These are phyloP conservation scores for Cataglyphis livida DNA, from an alignment of 2,888 invertebrate genomes.

Conservation along the genomic window DNA sequence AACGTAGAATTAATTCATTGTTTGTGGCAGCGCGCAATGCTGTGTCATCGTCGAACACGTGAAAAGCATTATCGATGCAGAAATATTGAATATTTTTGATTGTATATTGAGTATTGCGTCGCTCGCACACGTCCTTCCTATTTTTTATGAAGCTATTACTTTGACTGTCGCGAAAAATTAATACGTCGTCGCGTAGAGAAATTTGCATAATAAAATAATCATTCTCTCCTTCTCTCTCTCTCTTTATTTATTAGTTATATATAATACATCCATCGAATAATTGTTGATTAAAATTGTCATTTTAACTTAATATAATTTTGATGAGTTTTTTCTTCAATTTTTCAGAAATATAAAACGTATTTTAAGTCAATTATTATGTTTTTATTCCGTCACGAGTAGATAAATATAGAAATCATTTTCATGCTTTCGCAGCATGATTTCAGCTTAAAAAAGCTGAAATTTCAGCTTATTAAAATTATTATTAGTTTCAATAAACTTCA, in stretches of 20 bases:
- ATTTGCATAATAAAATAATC: slow-evolving; percentile 22
- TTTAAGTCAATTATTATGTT: background rate
- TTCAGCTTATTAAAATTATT: slow-evolving; percentile 30
- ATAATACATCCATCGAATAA: slow-evolving; percentile 2
- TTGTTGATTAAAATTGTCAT: slow-evolving; percentile 4
- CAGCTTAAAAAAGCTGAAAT: background rate
- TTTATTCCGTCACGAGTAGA: background rate
- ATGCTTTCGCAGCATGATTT: background rate
- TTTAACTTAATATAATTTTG: background rate
- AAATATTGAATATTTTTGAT: slow-evolving; percentile 27
- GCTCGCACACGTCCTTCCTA: slow-evolving; percentile 4
- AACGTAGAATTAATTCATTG: slow-evolving; percentile 39
- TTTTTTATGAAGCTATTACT: slow-evolving; percentile 28
- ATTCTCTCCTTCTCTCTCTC: background rate
- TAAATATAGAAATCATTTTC: background rate
- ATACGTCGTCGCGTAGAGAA: slow-evolving; percentile 12
- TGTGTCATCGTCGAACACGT: background rate
- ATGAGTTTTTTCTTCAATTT: slow-evolving; percentile 6
- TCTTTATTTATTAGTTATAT: background rate
- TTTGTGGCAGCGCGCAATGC: slow-evolving; percentile 15
- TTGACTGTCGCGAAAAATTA: slow-evolving; percentile 39
- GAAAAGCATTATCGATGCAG: slow-evolving; percentile 35
- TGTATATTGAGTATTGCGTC: slow-evolving; percentile 8
- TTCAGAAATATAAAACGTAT: background rate
- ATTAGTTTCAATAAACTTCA: slow-evolving; percentile 8